A percentile compares a stretch with the other conserved stretches of the same genome.
These are phyloP conservation scores for Leptodactylus fallax DNA, from an alignment of 2,797 vertebrate species.

Conservation along the genomic window DNA sequence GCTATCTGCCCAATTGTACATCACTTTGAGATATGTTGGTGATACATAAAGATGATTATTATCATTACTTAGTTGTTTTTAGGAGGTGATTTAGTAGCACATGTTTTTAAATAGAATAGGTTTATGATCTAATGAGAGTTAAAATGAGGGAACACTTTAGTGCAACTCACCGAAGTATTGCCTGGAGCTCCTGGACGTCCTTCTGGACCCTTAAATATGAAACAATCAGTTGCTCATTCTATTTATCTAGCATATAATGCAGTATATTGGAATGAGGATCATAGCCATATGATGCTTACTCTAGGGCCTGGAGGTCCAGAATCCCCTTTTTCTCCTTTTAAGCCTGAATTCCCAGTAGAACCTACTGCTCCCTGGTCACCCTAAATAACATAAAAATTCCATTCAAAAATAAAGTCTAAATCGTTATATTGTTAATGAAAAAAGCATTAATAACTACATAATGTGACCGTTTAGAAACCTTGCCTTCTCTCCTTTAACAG, in stretches of 20 bases:
- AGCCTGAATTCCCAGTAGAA: conserved; percentile 75
- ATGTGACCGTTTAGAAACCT: background rate
- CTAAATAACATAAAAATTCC: conserved; percentile 4
- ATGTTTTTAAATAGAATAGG: too few relatives aligned
- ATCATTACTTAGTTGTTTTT: background rate
- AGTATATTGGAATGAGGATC: too few relatives aligned
- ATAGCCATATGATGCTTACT: conserved; percentile 70
- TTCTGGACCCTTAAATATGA: conserved; percentile 75
- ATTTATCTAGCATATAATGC: background rate
- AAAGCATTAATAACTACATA: background rate
- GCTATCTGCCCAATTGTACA: background rate
- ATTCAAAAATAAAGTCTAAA: background rate
- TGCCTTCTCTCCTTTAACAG: conserved; percentile 83
- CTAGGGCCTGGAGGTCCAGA: conserved; percentile 79
- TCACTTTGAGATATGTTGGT: background rate
- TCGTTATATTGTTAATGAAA: background rate
- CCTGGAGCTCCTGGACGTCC: conserved; percentile 80
- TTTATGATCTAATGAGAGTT: background rate
- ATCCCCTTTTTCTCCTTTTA: conserved; percentile 75
- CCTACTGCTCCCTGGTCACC: conserved; percentile 66
- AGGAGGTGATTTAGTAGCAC: too few relatives aligned
- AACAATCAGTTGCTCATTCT: background rate
- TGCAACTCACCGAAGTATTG: conserved; percentile 7
- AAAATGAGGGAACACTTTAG: background rate
- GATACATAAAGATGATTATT: background rate